A percentile compares a stretch with the other conserved stretches of the same genome.
Conservation (phyloP, 1,140 invertebrate genomes). For the Goniozus legneri region DNA sequence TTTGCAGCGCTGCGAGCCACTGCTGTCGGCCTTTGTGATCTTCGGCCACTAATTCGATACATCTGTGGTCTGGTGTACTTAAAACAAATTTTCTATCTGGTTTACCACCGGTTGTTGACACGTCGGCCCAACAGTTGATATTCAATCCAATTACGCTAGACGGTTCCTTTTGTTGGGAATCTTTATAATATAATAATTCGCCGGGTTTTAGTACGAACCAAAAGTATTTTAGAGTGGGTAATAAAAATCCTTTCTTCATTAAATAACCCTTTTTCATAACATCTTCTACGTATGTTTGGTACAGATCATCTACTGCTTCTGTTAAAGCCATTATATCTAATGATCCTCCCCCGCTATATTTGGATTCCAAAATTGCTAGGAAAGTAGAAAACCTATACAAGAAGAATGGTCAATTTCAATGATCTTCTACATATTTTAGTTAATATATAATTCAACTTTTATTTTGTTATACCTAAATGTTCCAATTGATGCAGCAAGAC, state of each 20-base stretch:
- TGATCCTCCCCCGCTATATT: constrained; percentile 60
- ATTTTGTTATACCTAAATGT: constrained; percentile 45
- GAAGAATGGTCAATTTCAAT: too few relatives aligned
- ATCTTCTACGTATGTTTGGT: constrained; percentile 75
- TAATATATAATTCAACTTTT: too few relatives aligned
- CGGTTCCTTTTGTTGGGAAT: constrained; percentile 66
- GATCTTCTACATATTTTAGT: too few relatives aligned
- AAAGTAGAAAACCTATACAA: constrained; percentile 62
- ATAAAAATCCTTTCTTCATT: constrained; percentile 69
- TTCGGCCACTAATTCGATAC: constrained; percentile 66
- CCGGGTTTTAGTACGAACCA: constrained; percentile 76
- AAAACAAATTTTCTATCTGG: constrained; percentile 58
- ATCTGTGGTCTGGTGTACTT: constrained; percentile 62
- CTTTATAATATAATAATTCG: constrained; percentile 72
- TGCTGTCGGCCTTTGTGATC: constrained; percentile 71
- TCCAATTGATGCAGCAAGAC: constrained; percentile 61
- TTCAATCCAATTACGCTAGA: constrained; percentile 66
- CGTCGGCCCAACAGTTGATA: constrained; percentile 64
- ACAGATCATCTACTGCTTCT: constrained; percentile 72
- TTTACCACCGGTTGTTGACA: constrained; percentile 55
- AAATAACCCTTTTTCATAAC: constrained; percentile 77
- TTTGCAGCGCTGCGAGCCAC: constrained; percentile 68
- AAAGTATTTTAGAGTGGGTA: constrained; percentile 73
- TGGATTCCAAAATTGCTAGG: constrained; percentile 68
- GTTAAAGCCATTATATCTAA: constrained; percentile 61